These are phyloP conservation scores for Drosophila anomalata DNA, from an alignment of 2,888 invertebrate genomes.

Conservation along the genomic window DNA sequence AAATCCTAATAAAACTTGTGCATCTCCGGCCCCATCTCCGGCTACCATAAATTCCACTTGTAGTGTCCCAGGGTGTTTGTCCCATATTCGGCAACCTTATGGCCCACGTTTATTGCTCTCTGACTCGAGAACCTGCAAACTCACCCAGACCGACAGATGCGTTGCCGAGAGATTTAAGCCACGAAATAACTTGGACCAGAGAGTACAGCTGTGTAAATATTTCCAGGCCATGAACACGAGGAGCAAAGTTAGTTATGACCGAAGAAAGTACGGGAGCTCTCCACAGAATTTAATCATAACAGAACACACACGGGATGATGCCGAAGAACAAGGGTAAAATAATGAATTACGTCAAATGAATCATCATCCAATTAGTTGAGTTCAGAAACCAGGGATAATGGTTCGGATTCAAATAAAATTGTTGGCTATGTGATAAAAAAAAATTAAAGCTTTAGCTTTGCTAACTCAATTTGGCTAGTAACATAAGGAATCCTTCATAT, in stretches of 20 bases:
- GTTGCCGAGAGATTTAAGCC: constrained; percentile 6
- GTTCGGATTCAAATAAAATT: constrained; percentile 1
- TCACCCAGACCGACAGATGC: not conserved
- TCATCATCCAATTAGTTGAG: constrained; percentile 34
- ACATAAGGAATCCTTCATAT: not conserved
- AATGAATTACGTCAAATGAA: constrained; percentile 26
- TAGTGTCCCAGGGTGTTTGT: constrained; percentile 28
- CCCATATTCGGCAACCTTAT: constrained; percentile 23
- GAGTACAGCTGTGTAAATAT: constrained; percentile 28
- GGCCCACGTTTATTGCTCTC: constrained; percentile 33
- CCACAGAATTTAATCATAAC: constrained; percentile 23
- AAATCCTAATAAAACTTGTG: constrained; percentile 21
- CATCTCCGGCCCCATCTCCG: constrained; percentile 20
- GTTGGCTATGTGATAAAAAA: not conserved
- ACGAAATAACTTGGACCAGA: constrained; percentile 15
- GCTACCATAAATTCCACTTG: constrained; percentile 23
- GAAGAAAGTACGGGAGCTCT: constrained; percentile 5
- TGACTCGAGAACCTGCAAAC: constrained; percentile 11
- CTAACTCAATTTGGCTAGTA: not conserved
- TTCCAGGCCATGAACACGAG: constrained; percentile 24
- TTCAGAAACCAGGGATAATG: not conserved
- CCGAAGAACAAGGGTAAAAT: constrained; percentile 1
- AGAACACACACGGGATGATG: not conserved
- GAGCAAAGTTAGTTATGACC: constrained; percentile 14
- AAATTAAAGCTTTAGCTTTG: constrained; percentile 8